Base-by-base conservation (phyloP, 2,113 vertebrate species). In the Charadrius vociferus region DNA sequence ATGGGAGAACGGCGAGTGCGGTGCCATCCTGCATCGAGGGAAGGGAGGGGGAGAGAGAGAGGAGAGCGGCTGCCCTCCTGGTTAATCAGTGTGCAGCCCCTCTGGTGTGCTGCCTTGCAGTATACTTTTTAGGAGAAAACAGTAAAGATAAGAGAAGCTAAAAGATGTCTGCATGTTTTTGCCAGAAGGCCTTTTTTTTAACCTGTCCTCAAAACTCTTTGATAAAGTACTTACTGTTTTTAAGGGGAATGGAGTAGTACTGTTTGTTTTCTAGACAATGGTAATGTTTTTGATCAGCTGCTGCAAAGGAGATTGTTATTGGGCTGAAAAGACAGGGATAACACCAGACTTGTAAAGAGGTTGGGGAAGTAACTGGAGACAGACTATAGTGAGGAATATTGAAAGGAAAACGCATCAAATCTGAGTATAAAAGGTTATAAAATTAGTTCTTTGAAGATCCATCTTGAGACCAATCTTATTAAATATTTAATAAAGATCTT, bases 21-120 rank as follows among this genome's bases (percentile, higher is more conserved):
- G 32, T 11, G 63, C 12, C 68, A 1, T 65, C 79, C 59, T 3
- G 4, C 5, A 2, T 4, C 49, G 1, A 5, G 68, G 59, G 41
- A 2, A 8, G 24, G 77, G 32, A 36, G 50, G 72, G 58, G 12
- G 12, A 5, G 8, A 11, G 10, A 8, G 26, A 0, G 6, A 1
- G 75, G 34, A 5, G 1, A 3, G 68, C 19, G 59, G 36, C 50
- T 17, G 52, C 30, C 16, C 16, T 4, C 32, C 32, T 3, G 37
- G 1, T 1, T 1, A 6, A 7, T 12, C 1, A 4, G 65, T 4
- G 18, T 12, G 67, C 37, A 7, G 50, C 39, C 30, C 32, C 26
- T 3, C 41, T 1, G 41, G 20, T 50, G 5, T 19, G 37, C 45
- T 14, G 47, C 65, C 15, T 4, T 12, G 4, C 27, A 11, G 9